Conservation (phyloP, 2,113 vertebrate species). For the Athene noctua region DNA sequence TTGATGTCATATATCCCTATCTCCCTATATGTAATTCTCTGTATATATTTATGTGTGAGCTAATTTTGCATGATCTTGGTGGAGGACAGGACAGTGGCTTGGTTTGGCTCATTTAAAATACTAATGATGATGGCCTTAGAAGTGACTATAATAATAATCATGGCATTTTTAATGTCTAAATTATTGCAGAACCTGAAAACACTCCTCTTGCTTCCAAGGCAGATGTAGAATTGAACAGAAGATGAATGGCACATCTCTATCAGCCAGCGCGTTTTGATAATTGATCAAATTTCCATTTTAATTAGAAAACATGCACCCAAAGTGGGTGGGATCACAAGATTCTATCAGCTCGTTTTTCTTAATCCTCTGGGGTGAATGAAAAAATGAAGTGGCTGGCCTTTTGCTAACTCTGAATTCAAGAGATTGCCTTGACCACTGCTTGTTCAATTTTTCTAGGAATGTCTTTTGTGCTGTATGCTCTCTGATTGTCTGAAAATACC, state of each 20-base stretch:
- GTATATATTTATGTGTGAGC: neutral
- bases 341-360: conserved; percentile 43
- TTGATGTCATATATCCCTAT: neutral
- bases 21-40: neutral
- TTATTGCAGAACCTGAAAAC: conserved; percentile 19
- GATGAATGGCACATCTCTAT: conserved; percentile 40
- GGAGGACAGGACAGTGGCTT: neutral
- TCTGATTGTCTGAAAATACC: conserved; percentile 49
- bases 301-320: conserved; percentile 48
- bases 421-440: conserved; percentile 24
- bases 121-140: neutral
- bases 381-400: conserved; percentile 29
- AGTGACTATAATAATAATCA: neutral
- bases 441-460: neutral
- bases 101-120: neutral
- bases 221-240: neutral
- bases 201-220: neutral
- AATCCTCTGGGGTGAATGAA: conserved; percentile 11
- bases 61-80: neutral
- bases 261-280: conserved; percentile 45
- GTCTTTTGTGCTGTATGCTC: neutral
- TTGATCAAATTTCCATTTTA: conserved; percentile 68
- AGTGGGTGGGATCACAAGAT: conserved; percentile 47
- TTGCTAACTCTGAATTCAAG: conserved; percentile 12
- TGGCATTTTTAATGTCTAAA: conserved; percentile 14